These are phyloP conservation scores for Catostomus latipinnis DNA, from an alignment of 2,797 vertebrate species.

Conservation along the genomic window DNA sequence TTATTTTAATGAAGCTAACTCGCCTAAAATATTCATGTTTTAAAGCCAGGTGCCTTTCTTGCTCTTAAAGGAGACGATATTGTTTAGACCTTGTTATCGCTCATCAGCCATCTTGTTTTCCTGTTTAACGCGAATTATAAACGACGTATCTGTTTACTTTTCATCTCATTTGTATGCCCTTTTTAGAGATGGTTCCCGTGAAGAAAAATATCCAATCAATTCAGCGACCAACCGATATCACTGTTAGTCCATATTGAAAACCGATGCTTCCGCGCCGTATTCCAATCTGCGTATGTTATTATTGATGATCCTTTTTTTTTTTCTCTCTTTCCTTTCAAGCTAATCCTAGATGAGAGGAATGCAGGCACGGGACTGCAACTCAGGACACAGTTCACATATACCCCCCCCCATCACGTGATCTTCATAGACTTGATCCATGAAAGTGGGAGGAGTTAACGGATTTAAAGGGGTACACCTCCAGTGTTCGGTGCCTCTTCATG, in stretches of 20 bases:
- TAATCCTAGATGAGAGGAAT: conserved; percentile 62
- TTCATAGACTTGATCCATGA: conserved; percentile 69
- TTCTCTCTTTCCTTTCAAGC: conserved; percentile 28
- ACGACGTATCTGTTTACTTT: conserved; percentile 73
- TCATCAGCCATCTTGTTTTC: conserved; percentile 52
- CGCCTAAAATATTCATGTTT: conserved; percentile 62
- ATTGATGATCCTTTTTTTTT: conserved; percentile 52
- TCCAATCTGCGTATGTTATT: conserved; percentile 59
- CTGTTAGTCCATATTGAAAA: conserved; percentile 34
- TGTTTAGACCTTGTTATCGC: conserved; percentile 59
- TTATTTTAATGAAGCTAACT: conserved; percentile 44
- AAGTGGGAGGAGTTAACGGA: conserved; percentile 67
- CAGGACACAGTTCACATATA: conserved; percentile 66
- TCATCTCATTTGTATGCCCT: conserved; percentile 76
- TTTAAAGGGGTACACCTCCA: conserved; percentile 54
- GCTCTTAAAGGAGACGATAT: conserved; percentile 63
- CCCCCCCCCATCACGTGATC: conserved; percentile 78
- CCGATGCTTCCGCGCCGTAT: conserved; percentile 42
- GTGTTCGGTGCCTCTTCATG: neutral
- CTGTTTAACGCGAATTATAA: conserved; percentile 58
- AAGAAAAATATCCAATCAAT: conserved; percentile 59
- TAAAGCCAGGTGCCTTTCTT: conserved; percentile 51
- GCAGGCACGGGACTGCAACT: conserved; percentile 63
- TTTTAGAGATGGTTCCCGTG: conserved; percentile 55
- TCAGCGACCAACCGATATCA: conserved; percentile 43